Evolutionary conservation across 2,113 vertebrate species (phyloP), one percentile per base, ranked within the genome.

Genomic region (Zosterops borbonicus): DNA sequence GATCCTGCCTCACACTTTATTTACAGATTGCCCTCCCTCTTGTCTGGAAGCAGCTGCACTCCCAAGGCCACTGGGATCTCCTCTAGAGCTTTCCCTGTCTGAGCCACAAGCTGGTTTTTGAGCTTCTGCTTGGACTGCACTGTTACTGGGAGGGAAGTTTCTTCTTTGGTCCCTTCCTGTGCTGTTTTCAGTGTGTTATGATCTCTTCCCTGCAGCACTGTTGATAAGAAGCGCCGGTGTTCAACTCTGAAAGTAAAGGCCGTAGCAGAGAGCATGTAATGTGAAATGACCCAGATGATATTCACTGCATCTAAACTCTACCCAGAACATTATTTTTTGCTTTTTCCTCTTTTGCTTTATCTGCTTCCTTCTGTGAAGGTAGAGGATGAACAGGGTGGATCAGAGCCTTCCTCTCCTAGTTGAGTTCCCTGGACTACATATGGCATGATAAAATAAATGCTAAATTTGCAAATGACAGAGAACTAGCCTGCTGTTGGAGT

Each of bases 401-500:
- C 50, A 75, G 19, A 78, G 22, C 49, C 19, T 78, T 83, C 10
- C 6, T 52, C 19, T 93, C n/a, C 16, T 53, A 29, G 31, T 28
- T 89, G 75, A 82, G 56, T 79, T 95, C n/a, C 21, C 20, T 55
- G 71, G 42, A 37, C 44, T 81, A 37, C 29, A 22, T 68, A 35
- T 24, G 35, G 23, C 39, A 52, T 0, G 0, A 41, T 27, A 64
- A 81, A 94, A 60, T n/a, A 64, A 53, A 83, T 69, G 70, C 67
- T 76, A 53, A 53, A 73, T 92, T 85, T 90, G 82, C 37, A 76
- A 33, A 76, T 90, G 46, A 35, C 27, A 52, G 74, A 84, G 74
- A 63, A 52, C 29, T n/a, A 63, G 29, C 52, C 52, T 75, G 37
- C 76, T 94, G 82, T 47, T 78, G 73, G 49, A 78, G 15, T 80